Conservation (phyloP, 2,888 invertebrate genomes). For the Apodemia mormo region DNA sequence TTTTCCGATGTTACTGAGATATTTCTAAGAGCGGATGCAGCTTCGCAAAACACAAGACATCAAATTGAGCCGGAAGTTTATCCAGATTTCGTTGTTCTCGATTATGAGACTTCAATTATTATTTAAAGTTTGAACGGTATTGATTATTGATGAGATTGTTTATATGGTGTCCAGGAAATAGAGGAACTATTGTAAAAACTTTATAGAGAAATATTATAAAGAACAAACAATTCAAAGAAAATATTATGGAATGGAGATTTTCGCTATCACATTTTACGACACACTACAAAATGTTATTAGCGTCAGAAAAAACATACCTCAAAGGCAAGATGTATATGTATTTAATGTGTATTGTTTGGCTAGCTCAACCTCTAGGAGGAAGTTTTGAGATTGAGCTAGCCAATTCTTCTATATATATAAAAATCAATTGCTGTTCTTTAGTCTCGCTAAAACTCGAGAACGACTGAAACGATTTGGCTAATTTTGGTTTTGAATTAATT, state of each 20-base stretch:
- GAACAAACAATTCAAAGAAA: background rate
- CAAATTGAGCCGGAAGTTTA: slow-evolving; percentile 8
- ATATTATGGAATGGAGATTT: background rate
- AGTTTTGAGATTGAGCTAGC: too few relatives aligned
- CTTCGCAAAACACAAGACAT: slow-evolving; percentile 1
- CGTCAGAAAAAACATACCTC: too few relatives aligned
- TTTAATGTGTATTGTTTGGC: too few relatives aligned
- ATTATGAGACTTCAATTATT: background rate
- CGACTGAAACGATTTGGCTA: too few relatives aligned
- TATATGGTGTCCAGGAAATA: background rate
- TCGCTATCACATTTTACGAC: background rate
- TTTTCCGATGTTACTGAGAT: background rate
- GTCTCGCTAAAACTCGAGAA: too few relatives aligned
- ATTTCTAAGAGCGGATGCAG: background rate
- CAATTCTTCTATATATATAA: too few relatives aligned
- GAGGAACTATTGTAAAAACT: background rate
- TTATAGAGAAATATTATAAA: background rate
- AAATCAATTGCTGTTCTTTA: too few relatives aligned
- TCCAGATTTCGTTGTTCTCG: slow-evolving; percentile 1
- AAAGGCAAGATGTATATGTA: too few relatives aligned
- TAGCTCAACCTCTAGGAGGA: too few relatives aligned
- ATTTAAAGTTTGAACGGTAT: background rate
- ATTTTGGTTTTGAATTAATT: too few relatives aligned
- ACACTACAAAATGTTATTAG: background rate
- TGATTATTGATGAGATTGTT: background rate